Evolutionary conservation across 2,113 vertebrate species (phyloP), one percentile per base, ranked within the genome.

Genomic region (Gobio gobio): DNA sequence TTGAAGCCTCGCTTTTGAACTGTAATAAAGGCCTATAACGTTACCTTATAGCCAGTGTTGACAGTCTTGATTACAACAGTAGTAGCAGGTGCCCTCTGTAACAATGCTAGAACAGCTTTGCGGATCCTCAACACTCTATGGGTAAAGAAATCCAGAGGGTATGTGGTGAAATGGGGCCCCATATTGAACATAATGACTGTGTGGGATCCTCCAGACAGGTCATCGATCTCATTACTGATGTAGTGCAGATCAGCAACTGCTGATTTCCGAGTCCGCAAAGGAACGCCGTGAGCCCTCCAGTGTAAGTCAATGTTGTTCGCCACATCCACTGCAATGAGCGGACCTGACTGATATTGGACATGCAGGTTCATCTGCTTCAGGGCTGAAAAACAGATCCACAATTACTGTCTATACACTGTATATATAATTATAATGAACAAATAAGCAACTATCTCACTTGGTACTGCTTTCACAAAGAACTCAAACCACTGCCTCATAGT

Each of bases 131-230:
- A 45, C 59, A 91, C 61, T 24, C 89, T 82, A 3, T 75, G 56
- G 16, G 78, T 18, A 40, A 84, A 90, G n/a, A 70, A 22, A 2
- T 49, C 47, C 9, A 89, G 81, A 40, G 90, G 90, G 78, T 70
- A 87, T n/a, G 86, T 86, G 56, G 89, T 91, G 88, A 90, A 90
- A 63, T 91, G 90, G 12, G 89, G 88, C 82, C 90, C 89, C 7
- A 90, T 51, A 20, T 74, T 87, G 40, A 90, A 64, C 4, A 88
- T 75, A 4, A 91, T 77, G 5, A 91, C 78, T 1, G 87, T 87
- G 63, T 88, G 64, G 2, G 81, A 64, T 13, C 87, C 89, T 5
- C 90, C 90, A 14, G 82, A 82, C 40, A 90, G 83, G 12, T 76
- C 83, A 24, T 84, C 86, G 4, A 91, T 59, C 75, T 90, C 82